Evolutionary conservation across 2,797 vertebrate species (phyloP), one percentile per base, ranked within the genome.

Genomic region (Sebastes nivosus): DNA sequence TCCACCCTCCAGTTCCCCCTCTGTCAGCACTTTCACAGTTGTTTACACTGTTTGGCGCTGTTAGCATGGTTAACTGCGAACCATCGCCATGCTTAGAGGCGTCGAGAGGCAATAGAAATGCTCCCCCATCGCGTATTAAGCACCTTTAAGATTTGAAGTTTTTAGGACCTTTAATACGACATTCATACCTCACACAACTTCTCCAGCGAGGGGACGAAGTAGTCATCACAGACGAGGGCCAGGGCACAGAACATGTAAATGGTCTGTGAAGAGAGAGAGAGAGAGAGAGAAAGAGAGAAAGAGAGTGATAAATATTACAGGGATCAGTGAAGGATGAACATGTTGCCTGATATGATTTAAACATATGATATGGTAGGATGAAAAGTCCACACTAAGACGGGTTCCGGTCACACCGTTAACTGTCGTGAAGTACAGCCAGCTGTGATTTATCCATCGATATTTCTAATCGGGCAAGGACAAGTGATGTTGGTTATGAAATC

Each of bases 181-280:
- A 46, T 46, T 46, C 42, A 20, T 52, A 52, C 98, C 93, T 98
- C 97, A 42, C 97, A 98, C 88, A 99, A 97, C 94, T 98, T 99
- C 80, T 99, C 97, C 96, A 98, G 87, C 0, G 98, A 99, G 50
- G 98, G 98, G 63, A 99, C 98, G 3, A 99, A 99, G 95, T 98
- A 99, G 94, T 99, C 98, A 59, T 99, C 98, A 4, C 98, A 99
- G 78, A 99, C 96, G 4, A 99, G 96, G 11, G 98, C 98, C 92
- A 99, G 93, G 0, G 97, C 97, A 20, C 97, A 98, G 90, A 99
- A 99, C 97, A 99, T 97, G 88, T 99, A 99, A 88, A 99, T 96
- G 4, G 97, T 96, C 98, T 99, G 93, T 20, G 90, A 27, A 79
- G 71, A 76, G 72, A 88, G 16, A 72, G 14, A 32, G 36, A 32